Conservation (phyloP, 2,888 invertebrate genomes). For the Tuberolachnus salignus region DNA sequence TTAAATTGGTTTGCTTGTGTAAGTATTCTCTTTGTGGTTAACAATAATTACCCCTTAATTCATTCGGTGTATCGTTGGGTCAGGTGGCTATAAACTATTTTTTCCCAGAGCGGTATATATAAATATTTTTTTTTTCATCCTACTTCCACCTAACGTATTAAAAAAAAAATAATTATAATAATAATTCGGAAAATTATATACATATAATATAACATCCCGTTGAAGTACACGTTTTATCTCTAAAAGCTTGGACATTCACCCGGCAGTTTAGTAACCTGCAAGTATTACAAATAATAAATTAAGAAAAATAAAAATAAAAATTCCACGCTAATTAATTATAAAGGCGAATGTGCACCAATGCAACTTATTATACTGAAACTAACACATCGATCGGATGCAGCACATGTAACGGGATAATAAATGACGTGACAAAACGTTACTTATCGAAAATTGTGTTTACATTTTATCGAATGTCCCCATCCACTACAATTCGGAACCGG, state of each 20-base stretch:
- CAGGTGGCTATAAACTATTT: slow-evolving; percentile 22
- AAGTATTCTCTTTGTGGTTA: neutral
- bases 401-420: too few relatives aligned
- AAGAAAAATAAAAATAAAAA: neutral
- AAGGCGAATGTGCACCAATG: too few relatives aligned
- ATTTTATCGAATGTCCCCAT: neutral
- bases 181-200: neutral
- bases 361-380: too few relatives aligned
- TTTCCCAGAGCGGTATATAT: slow-evolving; percentile 11
- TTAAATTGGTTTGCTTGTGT: slow-evolving; percentile 11
- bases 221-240: neutral
- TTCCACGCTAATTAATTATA: neutral
- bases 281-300: too few relatives aligned
- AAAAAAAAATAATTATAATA: slow-evolving; percentile 9
- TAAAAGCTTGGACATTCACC: neutral
- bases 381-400: too few relatives aligned
- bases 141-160: slow-evolving; percentile 15
- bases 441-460: neutral
- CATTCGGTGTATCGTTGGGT: slow-evolving; percentile 2
- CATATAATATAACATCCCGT: neutral
- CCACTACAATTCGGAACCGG: neutral
- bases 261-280: neutral
- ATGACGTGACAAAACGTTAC: neutral
- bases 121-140: neutral
- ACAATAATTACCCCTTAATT: slow-evolving; percentile 1